Base-by-base conservation (phyloP, 2,113 vertebrate genomes). In the Phyllostomus hastatus region DNA sequence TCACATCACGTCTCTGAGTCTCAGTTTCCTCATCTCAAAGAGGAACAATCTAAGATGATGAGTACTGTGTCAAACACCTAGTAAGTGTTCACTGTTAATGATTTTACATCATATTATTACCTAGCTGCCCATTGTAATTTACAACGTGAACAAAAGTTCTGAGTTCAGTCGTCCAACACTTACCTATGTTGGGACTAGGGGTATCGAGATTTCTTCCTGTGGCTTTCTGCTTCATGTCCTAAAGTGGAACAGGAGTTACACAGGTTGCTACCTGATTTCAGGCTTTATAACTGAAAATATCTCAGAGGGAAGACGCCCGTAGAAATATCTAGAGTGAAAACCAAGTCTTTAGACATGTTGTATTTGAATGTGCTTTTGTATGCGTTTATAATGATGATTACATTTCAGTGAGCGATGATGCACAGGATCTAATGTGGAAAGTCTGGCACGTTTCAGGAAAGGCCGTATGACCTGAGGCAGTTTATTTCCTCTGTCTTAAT, bases 351-450 rank as follows among this genome's bases (percentile, higher is more conserved):
- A 76, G 33, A 54, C 35, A 48, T 76, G 46, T 14, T 28, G 1
- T 95, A 90, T 92, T 93, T 82, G 57, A 91, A 84, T 72, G 70
- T 87, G 19, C 78, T 73, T 97, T 92, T 95, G 33, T 95, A 26
- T 94, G 52, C 70, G 64, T 95, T 80, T 95, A 66, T 26, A 95
- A 10, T 80, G 26, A 52, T 93, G 88, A 85, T 10, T 88, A 16
- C n/a, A 66, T 76, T 22, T 85, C 24, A 85, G 33, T 64, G 85
- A 61, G 26, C 33, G 78, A 35, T 48, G 28, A 80, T 83, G 17
- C 83, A 59, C 7, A 91, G 38, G 35, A 66, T 70, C 48, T 83
- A 54, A 80, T n/a, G 31, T 88, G 67, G 67, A 69, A 94, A 81
- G 26, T 89, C 59, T 80, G 75, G 43, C 46, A 90, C 20, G 33